A percentile compares a stretch with the other conserved stretches of the same genome.
These are phyloP conservation scores for Prietella phreatophila DNA, from an alignment of 2,113 vertebrate genomes.

Conservation along the genomic window DNA sequence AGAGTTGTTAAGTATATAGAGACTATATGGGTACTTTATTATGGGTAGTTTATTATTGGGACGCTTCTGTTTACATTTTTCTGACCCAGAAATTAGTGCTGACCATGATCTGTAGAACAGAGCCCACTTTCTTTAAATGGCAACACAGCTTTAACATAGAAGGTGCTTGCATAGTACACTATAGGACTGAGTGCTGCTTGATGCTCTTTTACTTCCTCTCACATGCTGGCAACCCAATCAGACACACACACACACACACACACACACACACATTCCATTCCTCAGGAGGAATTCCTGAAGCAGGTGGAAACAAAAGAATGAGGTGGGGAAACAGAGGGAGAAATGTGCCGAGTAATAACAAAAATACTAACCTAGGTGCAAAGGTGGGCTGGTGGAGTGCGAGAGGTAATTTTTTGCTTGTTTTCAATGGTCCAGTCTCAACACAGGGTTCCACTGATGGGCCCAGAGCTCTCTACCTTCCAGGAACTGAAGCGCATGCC, in stretches of 20 bases:
- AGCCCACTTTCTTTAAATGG: slow-evolving; percentile 1
- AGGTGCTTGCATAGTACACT: neutral
- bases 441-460: slow-evolving; percentile 57
- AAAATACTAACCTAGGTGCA: slow-evolving; percentile 65
- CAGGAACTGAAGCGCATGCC: slow-evolving; percentile 52
- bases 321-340: slow-evolving; percentile 15
- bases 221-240: neutral
- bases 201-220: neutral
- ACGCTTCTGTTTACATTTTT: slow-evolving; percentile 22
- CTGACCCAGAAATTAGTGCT: neutral
- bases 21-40: too few species aligned
- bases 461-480: slow-evolving; percentile 35
- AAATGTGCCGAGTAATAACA: slow-evolving; percentile 64
- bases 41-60: neutral
- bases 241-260: neutral
- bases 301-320: slow-evolving; percentile 28
- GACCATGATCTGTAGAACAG: neutral
- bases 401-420: slow-evolving; percentile 69
- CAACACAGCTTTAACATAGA: neutral
- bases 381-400: slow-evolving; percentile 59
- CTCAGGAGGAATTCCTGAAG: slow-evolving; percentile 48
- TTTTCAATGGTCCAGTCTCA: slow-evolving; percentile 74
- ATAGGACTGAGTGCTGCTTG: neutral
- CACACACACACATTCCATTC: slow-evolving; percentile 34
- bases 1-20: too few species aligned